These are phyloP conservation scores for Malthinus flaveolus DNA, from an alignment of 2,888 invertebrate species.

Conservation along the genomic window DNA sequence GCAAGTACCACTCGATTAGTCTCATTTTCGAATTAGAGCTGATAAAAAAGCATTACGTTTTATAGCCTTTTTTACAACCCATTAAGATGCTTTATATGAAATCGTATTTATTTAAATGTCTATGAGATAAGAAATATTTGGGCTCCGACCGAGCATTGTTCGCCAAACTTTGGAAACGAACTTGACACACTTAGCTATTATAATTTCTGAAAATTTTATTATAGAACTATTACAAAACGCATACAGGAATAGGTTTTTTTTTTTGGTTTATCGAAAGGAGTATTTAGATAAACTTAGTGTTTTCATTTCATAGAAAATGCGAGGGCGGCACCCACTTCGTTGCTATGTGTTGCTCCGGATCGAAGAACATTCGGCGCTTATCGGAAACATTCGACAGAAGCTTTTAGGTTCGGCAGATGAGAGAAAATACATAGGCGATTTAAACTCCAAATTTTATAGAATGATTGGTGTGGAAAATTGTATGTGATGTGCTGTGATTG, in stretches of 20 bases:
- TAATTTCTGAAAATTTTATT: no score
- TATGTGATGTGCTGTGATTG: conserved; percentile 19
- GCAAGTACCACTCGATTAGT: no score
- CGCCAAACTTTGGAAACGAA: no score
- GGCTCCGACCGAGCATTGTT: no score
- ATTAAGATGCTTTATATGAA: no score
- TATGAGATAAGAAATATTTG: no score
- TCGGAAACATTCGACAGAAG: conserved; percentile 43
- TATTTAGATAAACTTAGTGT: conserved; percentile 32
- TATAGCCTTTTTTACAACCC: no score
- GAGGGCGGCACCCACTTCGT: conserved; percentile 46
- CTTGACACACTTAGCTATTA: no score
- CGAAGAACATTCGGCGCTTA: conserved; percentile 47
- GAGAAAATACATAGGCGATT: conserved; percentile 34
- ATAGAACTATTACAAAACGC: no score
- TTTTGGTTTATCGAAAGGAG: conserved; percentile 17
- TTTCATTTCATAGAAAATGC: conserved; percentile 30
- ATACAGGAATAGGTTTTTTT: conserved; percentile 6
- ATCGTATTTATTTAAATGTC: no score
- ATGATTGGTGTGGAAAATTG: conserved; percentile 25
- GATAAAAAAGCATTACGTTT: no score
- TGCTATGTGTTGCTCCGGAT: conserved; percentile 54
- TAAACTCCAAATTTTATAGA: conserved; percentile 25
- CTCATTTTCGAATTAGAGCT: no score
- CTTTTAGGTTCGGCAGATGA: conserved; percentile 42